Base-by-base conservation (phyloP, 2,113 vertebrate species). In the Thamnophis sirtalis region DNA sequence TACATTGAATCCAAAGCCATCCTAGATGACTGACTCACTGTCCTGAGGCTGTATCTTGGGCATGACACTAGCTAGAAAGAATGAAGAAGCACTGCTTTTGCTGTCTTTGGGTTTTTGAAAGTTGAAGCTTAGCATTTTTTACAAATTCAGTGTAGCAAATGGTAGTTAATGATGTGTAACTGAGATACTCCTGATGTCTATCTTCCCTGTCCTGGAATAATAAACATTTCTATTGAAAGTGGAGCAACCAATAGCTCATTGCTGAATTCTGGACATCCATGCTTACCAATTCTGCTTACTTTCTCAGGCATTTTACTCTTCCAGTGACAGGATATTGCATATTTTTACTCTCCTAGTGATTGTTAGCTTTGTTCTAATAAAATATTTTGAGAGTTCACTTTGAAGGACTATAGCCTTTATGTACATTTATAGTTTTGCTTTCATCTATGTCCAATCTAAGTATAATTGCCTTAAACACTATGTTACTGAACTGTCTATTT, bases 361-460 rank as follows among this genome's bases (percentile, higher is more conserved):
- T 94, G 93, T 96, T 93, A 92, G 50, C 89, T 95, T 53, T 94
- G 50, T 90, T 95, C 93, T 94, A 89, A 96, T 96, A 96, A 95
- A 96, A 87, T 95, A 92, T 93, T 93, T 84, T 24, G 48, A 96
- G 91, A 90, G 94, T 95, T 95, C 94, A 93, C 93, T 89, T 92
- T 6, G 43, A 95, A 91, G 89, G 86, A 94, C 60, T 87, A 85
- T 89, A 88, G 56, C 91, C 89, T 92, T 84, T 84, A 19, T 9
- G 33, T 21, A 54, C 63, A 56, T 58, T 24, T 22, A 84, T 43
- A n/a, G 68, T 91, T 85, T 68, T 49, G 28, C 15, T 28, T 28
- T 22, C 33, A 17, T 28, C 24, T n/a, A 15, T 88, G 4, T 48
- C 51, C 48, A 88, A n/a, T n/a, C n/a, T 11, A 48, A 33, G 22